phyloP scores from a whole-genome alignment of 2,113 vertebrate species.

The Pogona vitticeps region DNA sequence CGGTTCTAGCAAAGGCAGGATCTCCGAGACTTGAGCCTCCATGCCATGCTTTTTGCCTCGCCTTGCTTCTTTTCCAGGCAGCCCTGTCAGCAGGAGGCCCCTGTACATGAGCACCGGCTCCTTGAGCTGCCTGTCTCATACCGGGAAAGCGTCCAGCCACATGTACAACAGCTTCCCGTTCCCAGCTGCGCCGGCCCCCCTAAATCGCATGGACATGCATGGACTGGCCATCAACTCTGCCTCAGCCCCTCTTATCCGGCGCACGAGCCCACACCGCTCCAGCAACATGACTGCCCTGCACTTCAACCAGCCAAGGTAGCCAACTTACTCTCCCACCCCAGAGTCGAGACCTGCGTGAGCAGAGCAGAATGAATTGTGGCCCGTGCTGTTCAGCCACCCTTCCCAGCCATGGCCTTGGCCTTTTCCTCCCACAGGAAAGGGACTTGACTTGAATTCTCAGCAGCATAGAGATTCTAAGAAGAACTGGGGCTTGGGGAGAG shows the following conservation, averaged over 20 bases:
- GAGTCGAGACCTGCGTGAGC: background rate
- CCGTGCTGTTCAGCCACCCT: no score
- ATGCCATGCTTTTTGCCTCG: background rate
- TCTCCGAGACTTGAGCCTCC: background rate
- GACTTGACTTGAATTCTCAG: background rate
- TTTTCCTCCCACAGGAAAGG: constrained; percentile 6
- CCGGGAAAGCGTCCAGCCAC: background rate
- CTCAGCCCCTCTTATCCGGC: background rate
- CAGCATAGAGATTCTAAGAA: background rate
- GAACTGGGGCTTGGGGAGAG: background rate
- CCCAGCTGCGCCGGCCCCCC: constrained; percentile 26
- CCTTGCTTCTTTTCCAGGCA: constrained; percentile 58
- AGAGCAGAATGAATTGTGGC: background rate
- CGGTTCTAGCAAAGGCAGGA: background rate
- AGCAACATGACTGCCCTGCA: background rate
- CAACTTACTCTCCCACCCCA: background rate
- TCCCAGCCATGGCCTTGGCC: background rate
- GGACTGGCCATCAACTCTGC: constrained; percentile 40
- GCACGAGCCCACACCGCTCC: background rate
- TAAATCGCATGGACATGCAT: background rate
- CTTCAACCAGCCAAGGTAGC: constrained; percentile 57
- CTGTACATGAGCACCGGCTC: constrained; percentile 19
- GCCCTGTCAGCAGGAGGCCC: constrained; percentile 36
- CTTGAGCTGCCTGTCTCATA: constrained; percentile 51
- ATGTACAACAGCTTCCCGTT: constrained; percentile 35